Evolutionary conservation across 2,888 invertebrate genomes (phyloP), one percentile per base, ranked within the genome.

Genomic region (Kuschelorhynchus macadamiae): DNA sequence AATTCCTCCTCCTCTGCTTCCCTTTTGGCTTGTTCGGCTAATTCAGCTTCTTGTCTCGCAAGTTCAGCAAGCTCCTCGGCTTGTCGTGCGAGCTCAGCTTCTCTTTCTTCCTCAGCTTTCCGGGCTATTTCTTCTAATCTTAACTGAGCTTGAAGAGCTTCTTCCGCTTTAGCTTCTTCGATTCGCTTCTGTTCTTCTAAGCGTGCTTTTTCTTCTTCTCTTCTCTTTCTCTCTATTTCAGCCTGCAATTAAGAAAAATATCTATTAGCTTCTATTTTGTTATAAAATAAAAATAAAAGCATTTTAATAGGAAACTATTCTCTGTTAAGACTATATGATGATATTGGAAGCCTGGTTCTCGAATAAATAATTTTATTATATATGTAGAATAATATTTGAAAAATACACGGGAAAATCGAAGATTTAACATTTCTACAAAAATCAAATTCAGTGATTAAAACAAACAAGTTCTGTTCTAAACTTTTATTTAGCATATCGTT

Each of bases 71-170:
- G 80, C 77, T 84, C 83, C 72, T 83, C 84, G 11, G 84, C 84
- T 81, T 91, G 91, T 76, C 90, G 85, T 52, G 90, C 91, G 72
- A 91, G 85, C 78, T 91, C 91, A 5, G 85, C 88, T 82, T 91
- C 90, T 18, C 87, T 86, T 76, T 89, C 89, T 77, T 89, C 89
- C 77, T 88, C 87, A 0, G 88, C 89, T 75, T 88, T 87, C 74
- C 85, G 86, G 61, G 88, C 88, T 41, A 89, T 82, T 78, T 89
- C 88, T 75, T 87, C 88, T 70, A 88, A 81, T 70, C 86, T 84
- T 7, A 86, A 83, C 39, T 87, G 82, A 77, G 87, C 88, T 73
- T 81, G 77, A 12, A 82, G 76, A 71, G 81, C 82, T 75, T 84
- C 84, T 72, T 83, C 83, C 0, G 81, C 81, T 73, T 78, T 80